A percentile compares a stretch with the other conserved stretches of the same genome.
These are phyloP conservation scores for Aplidium turbinatum DNA, from an alignment of 23 tunicate species.

Conservation along the genomic window DNA sequence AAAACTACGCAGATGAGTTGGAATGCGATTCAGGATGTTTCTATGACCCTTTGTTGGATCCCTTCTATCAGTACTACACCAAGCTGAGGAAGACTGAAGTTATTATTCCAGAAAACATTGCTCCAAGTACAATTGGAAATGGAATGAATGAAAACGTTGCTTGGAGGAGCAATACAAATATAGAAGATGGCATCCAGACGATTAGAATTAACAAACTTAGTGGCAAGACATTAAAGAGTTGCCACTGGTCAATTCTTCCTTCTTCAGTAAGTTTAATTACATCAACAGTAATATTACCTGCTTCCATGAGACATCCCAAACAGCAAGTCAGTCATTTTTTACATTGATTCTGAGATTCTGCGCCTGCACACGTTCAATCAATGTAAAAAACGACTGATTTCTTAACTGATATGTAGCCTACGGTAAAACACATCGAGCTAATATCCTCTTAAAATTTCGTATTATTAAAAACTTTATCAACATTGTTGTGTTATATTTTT, in stretches of 20 bases:
- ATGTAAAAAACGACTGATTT: no score
- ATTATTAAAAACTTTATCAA: no score
- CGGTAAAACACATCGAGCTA: no score
- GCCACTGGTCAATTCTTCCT: conserved; percentile 71
- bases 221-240: conserved; percentile 14
- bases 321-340: no score
- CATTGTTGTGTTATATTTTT: no score
- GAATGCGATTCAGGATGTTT: conserved; percentile 71
- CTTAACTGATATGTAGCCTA: no score
- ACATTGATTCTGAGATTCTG: no score
- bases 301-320: no score
- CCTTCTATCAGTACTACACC: conserved; percentile 49
- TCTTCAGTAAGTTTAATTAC: conserved; percentile 35
- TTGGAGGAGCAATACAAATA: conserved; percentile 4
- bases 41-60: conserved; percentile 59
- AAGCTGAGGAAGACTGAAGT: neutral
- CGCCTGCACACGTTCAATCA: no score
- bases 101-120: neutral
- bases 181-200: neutral
- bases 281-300: neutral
- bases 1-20: conserved; percentile 66
- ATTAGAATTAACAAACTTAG: conserved; percentile 56
- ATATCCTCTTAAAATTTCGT: no score
- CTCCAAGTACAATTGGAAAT: no score
- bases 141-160: neutral